Evolutionary conservation across 1,140 invertebrate genomes (phyloP).

Genomic region (Diachasmimorpha longicaudata): DNA sequence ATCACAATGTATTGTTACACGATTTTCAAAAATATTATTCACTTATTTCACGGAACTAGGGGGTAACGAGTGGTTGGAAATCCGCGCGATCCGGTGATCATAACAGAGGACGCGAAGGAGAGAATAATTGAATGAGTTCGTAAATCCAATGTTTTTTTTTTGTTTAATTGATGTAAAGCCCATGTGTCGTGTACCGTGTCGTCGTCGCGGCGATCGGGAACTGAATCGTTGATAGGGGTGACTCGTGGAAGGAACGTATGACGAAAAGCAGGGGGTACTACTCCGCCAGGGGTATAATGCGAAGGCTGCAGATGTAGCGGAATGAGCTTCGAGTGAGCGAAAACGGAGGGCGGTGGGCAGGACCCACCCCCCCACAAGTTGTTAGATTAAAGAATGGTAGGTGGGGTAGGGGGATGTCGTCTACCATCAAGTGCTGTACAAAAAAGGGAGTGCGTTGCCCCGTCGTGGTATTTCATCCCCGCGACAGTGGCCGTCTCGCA

Average conservation of each 20-base stretch:
- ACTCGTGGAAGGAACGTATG: slow-evolving; percentile 47
- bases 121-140: neutral
- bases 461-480: slow-evolving; percentile 53
- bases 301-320: slow-evolving; percentile 29
- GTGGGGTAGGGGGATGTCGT: neutral
- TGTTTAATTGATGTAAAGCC: neutral
- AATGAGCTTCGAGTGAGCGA: slow-evolving; percentile 23
- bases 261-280: slow-evolving; percentile 39
- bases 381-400: neutral
- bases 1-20: neutral
- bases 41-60: neutral
- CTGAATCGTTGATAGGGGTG: slow-evolving; percentile 58
- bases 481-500: slow-evolving; percentile 61
- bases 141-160: neutral
- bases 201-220: slow-evolving; percentile 62
- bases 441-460: slow-evolving; percentile 23
- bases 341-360: slow-evolving; percentile 13
- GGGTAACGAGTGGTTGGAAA: neutral
- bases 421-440: slow-evolving; percentile 21
- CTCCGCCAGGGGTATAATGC: slow-evolving; percentile 45
- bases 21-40: neutral
- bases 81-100: neutral
- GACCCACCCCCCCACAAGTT: neutral
- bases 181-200: slow-evolving; percentile 37
- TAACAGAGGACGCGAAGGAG: neutral